These are phyloP conservation scores for Axis porcinus DNA, from an alignment of 2,113 vertebrate species.

Conservation along the genomic window DNA sequence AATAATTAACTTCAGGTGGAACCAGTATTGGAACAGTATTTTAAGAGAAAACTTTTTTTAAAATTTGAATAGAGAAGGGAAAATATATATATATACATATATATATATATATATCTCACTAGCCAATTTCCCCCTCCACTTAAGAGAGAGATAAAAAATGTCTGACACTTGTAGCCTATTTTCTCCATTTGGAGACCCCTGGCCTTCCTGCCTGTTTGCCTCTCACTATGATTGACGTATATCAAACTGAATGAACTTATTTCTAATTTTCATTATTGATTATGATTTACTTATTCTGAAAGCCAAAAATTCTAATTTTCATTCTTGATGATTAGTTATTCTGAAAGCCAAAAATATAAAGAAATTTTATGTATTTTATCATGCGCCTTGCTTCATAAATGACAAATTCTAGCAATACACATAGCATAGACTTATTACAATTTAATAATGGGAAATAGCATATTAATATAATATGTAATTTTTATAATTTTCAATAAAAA, in stretches of 20 bases:
- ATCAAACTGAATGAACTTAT: neutral
- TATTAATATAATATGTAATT: neutral
- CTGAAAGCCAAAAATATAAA: neutral
- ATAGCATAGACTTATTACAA: neutral
- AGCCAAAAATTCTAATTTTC: neutral
- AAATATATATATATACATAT: too few species aligned
- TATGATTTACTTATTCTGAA: neutral
- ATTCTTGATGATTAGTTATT: neutral
- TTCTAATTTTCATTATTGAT: neutral
- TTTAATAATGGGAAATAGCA: neutral
- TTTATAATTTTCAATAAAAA: neutral
- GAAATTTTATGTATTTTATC: neutral
- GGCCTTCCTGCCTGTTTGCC: neutral
- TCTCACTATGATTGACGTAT: neutral
- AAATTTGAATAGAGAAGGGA: neutral
- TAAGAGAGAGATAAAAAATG: neutral
- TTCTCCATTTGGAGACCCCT: neutral
- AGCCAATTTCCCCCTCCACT: neutral
- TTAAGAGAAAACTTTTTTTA: neutral
- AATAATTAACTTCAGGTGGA: neutral
- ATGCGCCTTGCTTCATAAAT: neutral
- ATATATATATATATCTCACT: neutral
- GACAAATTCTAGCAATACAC: neutral
- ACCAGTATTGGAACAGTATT: neutral
- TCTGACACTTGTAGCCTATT: neutral